Evolutionary conservation across 2,797 vertebrate genomes (phyloP).

Genomic region (Amblyopsis hoosieri): DNA sequence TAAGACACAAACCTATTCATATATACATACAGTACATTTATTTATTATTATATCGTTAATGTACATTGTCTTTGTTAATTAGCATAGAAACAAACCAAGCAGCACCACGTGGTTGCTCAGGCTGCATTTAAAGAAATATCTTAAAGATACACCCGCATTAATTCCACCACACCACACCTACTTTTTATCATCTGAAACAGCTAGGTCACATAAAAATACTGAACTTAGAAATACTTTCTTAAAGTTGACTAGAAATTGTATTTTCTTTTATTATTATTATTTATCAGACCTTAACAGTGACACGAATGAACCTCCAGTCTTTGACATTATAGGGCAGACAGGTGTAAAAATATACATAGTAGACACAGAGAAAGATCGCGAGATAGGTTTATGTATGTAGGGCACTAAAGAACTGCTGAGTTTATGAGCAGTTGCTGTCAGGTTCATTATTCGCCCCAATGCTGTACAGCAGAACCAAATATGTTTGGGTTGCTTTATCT

Average conservation of each 20-base stretch:
- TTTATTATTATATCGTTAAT: too few relatives aligned
- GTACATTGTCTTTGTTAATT: too few relatives aligned
- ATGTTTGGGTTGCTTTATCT: conserved; percentile 61
- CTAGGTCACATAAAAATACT: conserved; percentile 66
- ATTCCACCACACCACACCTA: conserved; percentile 45
- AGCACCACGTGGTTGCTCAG: neutral
- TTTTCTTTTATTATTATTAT: conserved; percentile 15
- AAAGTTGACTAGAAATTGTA: conserved; percentile 37
- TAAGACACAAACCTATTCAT: neutral
- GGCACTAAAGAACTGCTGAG: conserved; percentile 68
- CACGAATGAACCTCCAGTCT: conserved; percentile 65
- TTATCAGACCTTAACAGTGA: conserved; percentile 45
- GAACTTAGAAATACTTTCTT: conserved; percentile 59
- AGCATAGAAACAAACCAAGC: neutral
- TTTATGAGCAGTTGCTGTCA: conserved; percentile 73
- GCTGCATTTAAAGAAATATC: conserved; percentile 14
- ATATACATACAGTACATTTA: too few relatives aligned
- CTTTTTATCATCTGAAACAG: conserved; percentile 64
- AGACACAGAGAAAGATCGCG: conserved; percentile 63
- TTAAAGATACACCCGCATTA: conserved; percentile 41
- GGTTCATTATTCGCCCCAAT: conserved; percentile 74
- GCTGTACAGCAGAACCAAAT: conserved; percentile 56
- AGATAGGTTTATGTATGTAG: conserved; percentile 78
- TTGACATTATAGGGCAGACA: conserved; percentile 73
- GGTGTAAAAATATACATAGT: conserved; percentile 77